A percentile compares a stretch with the other conserved stretches of the same genome.
Evolutionary conservation across 2,797 vertebrate species (phyloP).

Genomic region (Margarornis squamiger): DNA sequence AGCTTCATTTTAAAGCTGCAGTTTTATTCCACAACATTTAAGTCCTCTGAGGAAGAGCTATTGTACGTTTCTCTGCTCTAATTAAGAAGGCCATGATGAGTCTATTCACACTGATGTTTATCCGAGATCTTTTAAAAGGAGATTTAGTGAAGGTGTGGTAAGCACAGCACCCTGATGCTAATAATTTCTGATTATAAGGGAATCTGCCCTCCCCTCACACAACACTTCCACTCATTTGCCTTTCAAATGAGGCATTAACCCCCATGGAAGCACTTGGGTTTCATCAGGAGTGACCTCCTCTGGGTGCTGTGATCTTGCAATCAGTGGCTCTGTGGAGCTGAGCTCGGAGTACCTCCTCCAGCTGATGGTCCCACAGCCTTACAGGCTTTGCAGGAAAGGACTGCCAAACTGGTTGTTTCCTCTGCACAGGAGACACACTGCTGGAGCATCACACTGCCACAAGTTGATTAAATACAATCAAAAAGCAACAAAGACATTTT

Average conservation of each 20-base stretch:
- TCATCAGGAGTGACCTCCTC: slow-evolving; percentile 21
- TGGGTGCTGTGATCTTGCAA: background rate
- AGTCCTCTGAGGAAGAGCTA: background rate
- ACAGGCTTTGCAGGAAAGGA: background rate
- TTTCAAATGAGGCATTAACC: slow-evolving; percentile 20
- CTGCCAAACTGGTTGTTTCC: background rate
- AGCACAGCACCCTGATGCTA: background rate
- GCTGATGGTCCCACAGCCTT: background rate
- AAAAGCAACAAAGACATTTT: background rate
- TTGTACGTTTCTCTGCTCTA: background rate
- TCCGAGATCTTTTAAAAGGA: background rate
- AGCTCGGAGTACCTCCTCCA: background rate
- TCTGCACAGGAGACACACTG: background rate
- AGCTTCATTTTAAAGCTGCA: background rate
- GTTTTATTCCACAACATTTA: background rate
- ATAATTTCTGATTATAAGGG: background rate
- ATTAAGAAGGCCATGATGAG: background rate
- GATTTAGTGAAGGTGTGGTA: background rate
- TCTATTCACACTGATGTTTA: background rate
- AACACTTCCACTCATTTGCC: slow-evolving; percentile 11
- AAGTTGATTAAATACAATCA: background rate
- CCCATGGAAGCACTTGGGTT: background rate
- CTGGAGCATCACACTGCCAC: background rate
- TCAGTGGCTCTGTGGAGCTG: background rate
- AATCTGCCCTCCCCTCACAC: background rate